Percentiles rank a stretch among this genome's conserved stretches.
Evolutionary conservation across 2,113 vertebrate species (phyloP).

Genomic region (Boulengeromyrus knoepffleri): DNA sequence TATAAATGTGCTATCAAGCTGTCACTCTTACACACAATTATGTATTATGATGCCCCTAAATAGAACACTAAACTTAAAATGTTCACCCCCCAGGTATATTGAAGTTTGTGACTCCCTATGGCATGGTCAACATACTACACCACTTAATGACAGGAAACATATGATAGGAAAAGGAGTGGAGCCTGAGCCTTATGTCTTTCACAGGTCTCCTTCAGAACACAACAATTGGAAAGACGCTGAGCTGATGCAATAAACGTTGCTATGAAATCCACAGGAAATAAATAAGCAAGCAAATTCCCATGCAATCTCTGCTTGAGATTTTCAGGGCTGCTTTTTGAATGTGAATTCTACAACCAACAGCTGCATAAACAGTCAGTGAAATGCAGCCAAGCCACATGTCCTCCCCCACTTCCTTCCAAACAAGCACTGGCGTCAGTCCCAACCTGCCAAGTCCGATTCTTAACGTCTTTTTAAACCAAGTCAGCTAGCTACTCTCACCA

Average conservation of each 20-base stretch:
- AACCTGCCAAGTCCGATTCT: not conserved
- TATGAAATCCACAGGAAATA: not conserved
- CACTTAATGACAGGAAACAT: not conserved
- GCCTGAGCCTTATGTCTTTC: not conserved
- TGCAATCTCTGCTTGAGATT: constrained; percentile 3
- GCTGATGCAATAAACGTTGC: not conserved
- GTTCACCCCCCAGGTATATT: not conserved
- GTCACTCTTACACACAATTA: not conserved
- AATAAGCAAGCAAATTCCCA: constrained; percentile 13
- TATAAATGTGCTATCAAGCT: not conserved
- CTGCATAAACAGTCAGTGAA: constrained; percentile 46
- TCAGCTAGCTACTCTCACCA: not conserved
- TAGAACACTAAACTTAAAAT: not conserved
- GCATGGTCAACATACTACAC: not conserved
- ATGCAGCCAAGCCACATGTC: constrained; percentile 29
- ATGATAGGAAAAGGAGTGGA: not conserved
- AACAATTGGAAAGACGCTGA: not conserved
- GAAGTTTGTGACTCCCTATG: not conserved
- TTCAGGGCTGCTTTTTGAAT: constrained; percentile 9
- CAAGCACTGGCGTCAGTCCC: constrained; percentile 19
- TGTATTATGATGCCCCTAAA: not conserved
- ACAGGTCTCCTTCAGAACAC: not conserved
- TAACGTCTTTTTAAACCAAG: not conserved
- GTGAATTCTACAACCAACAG: constrained; percentile 39
- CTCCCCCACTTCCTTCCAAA: constrained; percentile 34